Evolutionary conservation across 2,888 invertebrate species (phyloP).

Genomic region (Cheilosia vulpina): DNA sequence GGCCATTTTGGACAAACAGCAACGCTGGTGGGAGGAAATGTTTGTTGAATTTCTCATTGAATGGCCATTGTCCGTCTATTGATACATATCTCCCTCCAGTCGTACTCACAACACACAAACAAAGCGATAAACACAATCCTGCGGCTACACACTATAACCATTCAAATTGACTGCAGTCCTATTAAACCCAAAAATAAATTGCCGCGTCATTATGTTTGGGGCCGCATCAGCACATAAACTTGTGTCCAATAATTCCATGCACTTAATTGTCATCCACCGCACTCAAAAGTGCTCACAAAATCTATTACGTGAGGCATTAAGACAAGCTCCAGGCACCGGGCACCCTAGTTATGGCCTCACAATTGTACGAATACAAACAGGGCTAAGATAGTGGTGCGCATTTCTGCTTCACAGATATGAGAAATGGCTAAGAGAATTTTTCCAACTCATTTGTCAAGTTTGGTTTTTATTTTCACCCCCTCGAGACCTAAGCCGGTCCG

Average conservation of each 20-base stretch:
- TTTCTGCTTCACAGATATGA: slow-evolving; percentile 36
- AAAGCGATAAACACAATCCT: slow-evolving; percentile 40
- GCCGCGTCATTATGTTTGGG: slow-evolving; percentile 62
- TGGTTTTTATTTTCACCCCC: slow-evolving; percentile 46
- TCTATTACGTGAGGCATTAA: slow-evolving; percentile 55
- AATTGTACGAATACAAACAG: slow-evolving; percentile 3
- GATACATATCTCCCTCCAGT: too few species aligned
- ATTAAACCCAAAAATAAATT: slow-evolving; percentile 50
- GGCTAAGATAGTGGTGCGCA: background rate
- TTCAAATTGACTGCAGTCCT: slow-evolving; percentile 58
- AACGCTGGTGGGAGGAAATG: too few species aligned
- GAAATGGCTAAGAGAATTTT: slow-evolving; percentile 67
- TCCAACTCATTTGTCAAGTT: slow-evolving; percentile 70
- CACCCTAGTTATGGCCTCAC: background rate
- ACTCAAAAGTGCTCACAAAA: slow-evolving; percentile 56
- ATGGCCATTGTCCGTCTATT: too few species aligned
- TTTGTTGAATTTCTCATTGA: too few species aligned
- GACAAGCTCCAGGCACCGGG: slow-evolving; percentile 10
- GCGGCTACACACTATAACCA: slow-evolving; percentile 26
- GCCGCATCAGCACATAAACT: slow-evolving; percentile 29
- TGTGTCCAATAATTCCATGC: slow-evolving; percentile 51
- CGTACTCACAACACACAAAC: too few species aligned
- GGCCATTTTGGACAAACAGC: too few species aligned
- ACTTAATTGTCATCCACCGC: slow-evolving; percentile 66
- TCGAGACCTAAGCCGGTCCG: background rate